Base-by-base conservation (phyloP, 2,888 invertebrate species). In the Cordilura impudica region DNA sequence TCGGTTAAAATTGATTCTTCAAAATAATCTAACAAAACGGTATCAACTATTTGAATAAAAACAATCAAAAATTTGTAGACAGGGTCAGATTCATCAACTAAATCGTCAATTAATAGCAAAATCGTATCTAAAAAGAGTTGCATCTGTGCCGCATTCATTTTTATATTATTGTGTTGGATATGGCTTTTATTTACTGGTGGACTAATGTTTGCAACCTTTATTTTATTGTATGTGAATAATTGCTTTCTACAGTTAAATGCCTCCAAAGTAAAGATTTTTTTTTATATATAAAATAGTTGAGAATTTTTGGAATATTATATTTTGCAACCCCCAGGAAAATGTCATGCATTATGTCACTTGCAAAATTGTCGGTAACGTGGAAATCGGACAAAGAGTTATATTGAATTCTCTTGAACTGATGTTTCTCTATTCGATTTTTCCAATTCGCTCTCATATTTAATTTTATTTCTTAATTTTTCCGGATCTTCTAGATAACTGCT, bases 221-320 rank as follows among this genome's bases (percentile, higher is more conserved):
- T 45, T 14, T 31, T 12, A 10, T 47, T 39, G 54, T 78, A 78
- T 51, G 21, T 31, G 51, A 73, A 80, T 23, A 80, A 58, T 67
- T 80, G 80, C 23, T 80, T 80, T 45, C 67, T 21, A 45, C 31
- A 80, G n/a, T 69, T 73, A 70, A 78, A 69, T 10, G 73, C 51
- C 10, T 73, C 69, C 39, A 73, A 73, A 18, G 69, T 60, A 60
- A 73, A 65, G 14, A 39, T 72, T 63, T 63, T 69, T 79, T 76
- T 66, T 67, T 45, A 75, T 66, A 82, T 47, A 82, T 76, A 63
- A 78, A 76, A 60, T 81, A 78, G 21, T 78, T 70, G 16, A 82
- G 56, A 19, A 78, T 70, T 76, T 81, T 78, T 53, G 70, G 47
- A 10, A 82, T 53, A 60, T 79, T 72, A 35, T 76, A 78, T 60